Conservation (phyloP, 2,888 invertebrate species). For the Palloptera scutellata region DNA sequence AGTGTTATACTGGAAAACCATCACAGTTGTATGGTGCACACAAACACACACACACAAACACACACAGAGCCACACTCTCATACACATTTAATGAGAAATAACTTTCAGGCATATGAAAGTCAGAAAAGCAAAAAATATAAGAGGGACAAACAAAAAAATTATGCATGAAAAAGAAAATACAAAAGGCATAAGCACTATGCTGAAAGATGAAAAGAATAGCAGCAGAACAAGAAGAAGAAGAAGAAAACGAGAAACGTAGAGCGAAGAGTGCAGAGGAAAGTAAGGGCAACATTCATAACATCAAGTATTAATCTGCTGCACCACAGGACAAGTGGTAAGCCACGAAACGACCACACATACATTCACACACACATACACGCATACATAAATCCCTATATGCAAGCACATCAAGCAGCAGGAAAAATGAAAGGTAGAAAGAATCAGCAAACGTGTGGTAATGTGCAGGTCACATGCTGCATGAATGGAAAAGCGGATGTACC, state of each 20-base stretch:
- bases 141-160: background rate
- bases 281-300: background rate
- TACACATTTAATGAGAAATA: too few species aligned
- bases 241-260: background rate
- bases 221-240: background rate
- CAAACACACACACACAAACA: too few species aligned
- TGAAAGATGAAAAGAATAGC: background rate
- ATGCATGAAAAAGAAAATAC: background rate
- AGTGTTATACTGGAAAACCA: too few species aligned
- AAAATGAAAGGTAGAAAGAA: background rate
- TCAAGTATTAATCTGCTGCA: constrained; percentile 17
- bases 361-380: too few species aligned
- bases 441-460: constrained; percentile 13
- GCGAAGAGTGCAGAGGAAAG: background rate
- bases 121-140: background rate
- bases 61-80: too few species aligned
- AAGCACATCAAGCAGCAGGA: background rate
- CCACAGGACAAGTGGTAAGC: constrained; percentile 19
- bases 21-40: too few species aligned
- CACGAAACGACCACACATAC: constrained; percentile 2
- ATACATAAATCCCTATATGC: too few species aligned
- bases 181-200: background rate
- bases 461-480: background rate
- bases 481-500: constrained; percentile 16
- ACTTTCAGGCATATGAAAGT: background rate